These are phyloP conservation scores for Actenoides lindsayi DNA, from an alignment of 2,113 vertebrate species.

Conservation along the genomic window DNA sequence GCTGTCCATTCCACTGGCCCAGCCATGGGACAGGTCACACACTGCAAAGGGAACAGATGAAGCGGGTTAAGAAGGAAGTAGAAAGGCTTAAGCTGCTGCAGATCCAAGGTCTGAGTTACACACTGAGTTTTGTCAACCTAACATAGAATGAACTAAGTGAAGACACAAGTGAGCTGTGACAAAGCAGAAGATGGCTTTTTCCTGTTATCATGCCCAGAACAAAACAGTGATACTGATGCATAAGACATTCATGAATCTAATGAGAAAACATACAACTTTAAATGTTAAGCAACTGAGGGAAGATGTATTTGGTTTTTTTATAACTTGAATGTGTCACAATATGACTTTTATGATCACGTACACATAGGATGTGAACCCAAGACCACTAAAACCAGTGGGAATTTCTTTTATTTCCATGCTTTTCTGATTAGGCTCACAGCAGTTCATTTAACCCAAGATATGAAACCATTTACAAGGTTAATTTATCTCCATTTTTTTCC, in stretches of 20 bases:
- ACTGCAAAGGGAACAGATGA: background rate
- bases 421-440: constrained; percentile 26
- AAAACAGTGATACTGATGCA: background rate
- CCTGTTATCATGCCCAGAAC: background rate
- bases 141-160: background rate
- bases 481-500: constrained; percentile 1
- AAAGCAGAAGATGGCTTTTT: background rate
- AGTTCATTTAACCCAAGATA: constrained; percentile 20
- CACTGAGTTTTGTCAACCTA: background rate
- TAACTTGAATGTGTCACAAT: background rate
- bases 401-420: background rate
- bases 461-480: constrained; percentile 25
- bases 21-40: background rate
- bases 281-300: background rate
- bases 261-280: background rate
- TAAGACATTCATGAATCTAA: background rate
- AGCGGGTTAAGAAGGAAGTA: background rate
- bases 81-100: background rate
- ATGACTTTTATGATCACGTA: background rate
- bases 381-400: background rate
- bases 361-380: background rate
- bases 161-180: background rate
- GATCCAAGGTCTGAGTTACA: background rate
- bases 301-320: background rate
- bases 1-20: background rate